Evolutionary conservation across 2,113 vertebrate genomes (phyloP).

Genomic region (Microcebus ravelobensis): DNA sequence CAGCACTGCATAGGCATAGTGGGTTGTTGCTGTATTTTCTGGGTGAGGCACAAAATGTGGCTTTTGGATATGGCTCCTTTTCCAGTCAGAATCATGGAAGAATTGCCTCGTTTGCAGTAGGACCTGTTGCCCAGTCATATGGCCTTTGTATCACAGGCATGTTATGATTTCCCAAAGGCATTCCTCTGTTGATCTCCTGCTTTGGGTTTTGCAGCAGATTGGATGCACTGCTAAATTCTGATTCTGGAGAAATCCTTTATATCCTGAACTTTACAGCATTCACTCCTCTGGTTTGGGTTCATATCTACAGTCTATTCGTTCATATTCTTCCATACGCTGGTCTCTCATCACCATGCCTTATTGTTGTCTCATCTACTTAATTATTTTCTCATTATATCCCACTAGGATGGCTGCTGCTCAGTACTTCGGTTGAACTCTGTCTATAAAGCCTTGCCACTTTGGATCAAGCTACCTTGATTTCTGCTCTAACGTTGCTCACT

Average conservation of each 20-base stretch:
- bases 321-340: background rate
- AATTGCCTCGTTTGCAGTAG: background rate
- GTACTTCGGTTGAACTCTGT: background rate
- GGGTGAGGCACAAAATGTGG: background rate
- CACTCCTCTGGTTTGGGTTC: background rate
- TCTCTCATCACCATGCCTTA: background rate
- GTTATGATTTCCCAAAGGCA: background rate
- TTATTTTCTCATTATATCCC: background rate
- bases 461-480: background rate
- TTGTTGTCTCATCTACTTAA: background rate
- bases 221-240: background rate
- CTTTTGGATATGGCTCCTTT: background rate
- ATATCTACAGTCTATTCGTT: background rate
- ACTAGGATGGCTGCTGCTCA: background rate
- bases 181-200: background rate
- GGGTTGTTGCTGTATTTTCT: background rate
- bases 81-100: background rate
- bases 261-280: background rate
- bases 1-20: background rate
- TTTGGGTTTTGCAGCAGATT: background rate
- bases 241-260: background rate
- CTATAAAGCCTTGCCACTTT: background rate
- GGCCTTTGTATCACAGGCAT: background rate
- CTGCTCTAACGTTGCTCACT: background rate
- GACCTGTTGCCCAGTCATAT: fast-evolving